Evolutionary conservation across 2,113 vertebrate genomes (phyloP).

Genomic region (Salvator merianae): DNA sequence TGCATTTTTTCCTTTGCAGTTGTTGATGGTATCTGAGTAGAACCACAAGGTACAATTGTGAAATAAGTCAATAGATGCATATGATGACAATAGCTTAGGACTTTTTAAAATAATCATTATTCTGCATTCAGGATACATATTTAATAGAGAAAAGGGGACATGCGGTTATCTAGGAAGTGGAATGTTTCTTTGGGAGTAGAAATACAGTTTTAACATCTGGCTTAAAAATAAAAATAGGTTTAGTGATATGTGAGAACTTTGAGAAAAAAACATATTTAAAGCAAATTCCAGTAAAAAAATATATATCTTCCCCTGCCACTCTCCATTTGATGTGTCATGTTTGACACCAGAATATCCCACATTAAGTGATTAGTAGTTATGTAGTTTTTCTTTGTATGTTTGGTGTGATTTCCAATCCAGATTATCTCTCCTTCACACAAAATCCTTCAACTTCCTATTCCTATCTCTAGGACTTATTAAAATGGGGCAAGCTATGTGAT

Average conservation of each 20-base stretch:
- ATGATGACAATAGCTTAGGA: neutral
- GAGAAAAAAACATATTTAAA: constrained; percentile 41
- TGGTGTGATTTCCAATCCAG: constrained; percentile 1
- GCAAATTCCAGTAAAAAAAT: constrained; percentile 30
- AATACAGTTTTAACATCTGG: constrained; percentile 51
- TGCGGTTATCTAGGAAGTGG: constrained; percentile 21
- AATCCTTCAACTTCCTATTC: neutral
- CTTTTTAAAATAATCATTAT: neutral
- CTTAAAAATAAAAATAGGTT: constrained; percentile 57
- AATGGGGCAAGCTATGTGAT: neutral
- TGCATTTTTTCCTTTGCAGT: neutral
- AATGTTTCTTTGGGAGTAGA: constrained; percentile 29
- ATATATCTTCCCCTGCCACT: constrained; percentile 1
- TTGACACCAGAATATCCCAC: constrained; percentile 26
- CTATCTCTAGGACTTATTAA: neutral
- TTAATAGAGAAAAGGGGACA: constrained; percentile 33
- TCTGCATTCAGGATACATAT: constrained; percentile 11
- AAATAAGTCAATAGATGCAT: neutral
- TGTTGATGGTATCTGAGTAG: neutral
- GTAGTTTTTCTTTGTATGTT: neutral
- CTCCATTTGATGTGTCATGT: neutral
- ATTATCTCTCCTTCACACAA: neutral
- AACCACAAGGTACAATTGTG: neutral
- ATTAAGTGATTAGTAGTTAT: constrained; percentile 35
- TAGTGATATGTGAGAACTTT: constrained; percentile 45